A percentile compares a stretch with the other conserved stretches of the same genome.
Evolutionary conservation across 2,113 vertebrate genomes (phyloP).

Genomic region (Microtus oregoni): DNA sequence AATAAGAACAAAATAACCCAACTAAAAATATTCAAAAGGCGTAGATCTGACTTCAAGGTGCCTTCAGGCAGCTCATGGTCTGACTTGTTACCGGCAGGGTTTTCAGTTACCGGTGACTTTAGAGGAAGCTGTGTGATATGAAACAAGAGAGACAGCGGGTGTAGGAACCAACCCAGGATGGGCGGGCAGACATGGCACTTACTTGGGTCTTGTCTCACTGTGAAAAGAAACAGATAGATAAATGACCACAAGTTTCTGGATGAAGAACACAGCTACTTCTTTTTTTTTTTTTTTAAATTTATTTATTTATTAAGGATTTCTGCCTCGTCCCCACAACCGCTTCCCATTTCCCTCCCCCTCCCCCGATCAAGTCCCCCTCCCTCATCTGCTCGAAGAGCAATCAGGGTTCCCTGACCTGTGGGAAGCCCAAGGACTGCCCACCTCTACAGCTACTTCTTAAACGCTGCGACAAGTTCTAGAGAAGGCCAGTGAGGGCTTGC

Average conservation of each 20-base stretch:
- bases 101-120: not conserved
- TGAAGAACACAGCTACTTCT: not conserved
- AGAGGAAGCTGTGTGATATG: not conserved
- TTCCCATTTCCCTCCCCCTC: no score
- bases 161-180: not conserved
- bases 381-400: no score
- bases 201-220: constrained; percentile 63
- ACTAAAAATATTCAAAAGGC: not conserved
- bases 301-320: no score
- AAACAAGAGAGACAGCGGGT: not conserved
- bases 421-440: no score
- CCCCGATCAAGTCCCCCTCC: no score
- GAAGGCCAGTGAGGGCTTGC: not conserved
- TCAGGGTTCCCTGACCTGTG: no score
- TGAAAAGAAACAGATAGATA: constrained; percentile 47
- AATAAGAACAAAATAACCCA: not conserved
- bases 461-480: not conserved
- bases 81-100: not conserved
- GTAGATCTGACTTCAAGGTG: not conserved
- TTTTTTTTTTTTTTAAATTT: no score
- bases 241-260: not conserved
- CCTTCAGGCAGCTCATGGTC: not conserved
- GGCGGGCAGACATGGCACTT: not conserved
- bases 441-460: constrained; percentile 2
- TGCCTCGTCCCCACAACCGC: no score